phyloP scores from a whole-genome alignment of 2,888 invertebrate species.

The Mythimna pallens region DNA sequence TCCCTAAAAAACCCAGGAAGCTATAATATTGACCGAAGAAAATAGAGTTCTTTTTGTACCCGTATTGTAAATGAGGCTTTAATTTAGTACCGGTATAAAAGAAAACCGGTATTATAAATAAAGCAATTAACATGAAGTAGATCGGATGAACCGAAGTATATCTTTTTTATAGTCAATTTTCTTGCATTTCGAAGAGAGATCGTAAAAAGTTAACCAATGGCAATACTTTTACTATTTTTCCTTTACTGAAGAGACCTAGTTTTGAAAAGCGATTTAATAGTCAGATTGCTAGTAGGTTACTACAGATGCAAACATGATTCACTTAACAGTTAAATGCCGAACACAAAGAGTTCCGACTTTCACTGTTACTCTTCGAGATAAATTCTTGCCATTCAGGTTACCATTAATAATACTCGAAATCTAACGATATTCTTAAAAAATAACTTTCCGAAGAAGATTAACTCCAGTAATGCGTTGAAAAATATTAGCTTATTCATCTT shows the following conservation, averaged over 20 bases:
- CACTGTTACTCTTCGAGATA: constrained; percentile 49
- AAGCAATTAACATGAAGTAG: constrained; percentile 5
- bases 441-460: background rate
- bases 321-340: constrained; percentile 57
- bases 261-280: constrained; percentile 26
- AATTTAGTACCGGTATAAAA: background rate
- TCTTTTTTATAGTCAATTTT: background rate
- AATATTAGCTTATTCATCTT: constrained; percentile 3
- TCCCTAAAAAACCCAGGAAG: background rate
- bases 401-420: constrained; percentile 9
- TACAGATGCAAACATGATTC: constrained; percentile 57
- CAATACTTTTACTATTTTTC: constrained; percentile 1
- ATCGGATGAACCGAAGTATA: constrained; percentile 1
- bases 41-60: no score
- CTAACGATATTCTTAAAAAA: background rate
- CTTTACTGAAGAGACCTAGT: constrained; percentile 2
- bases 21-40: background rate
- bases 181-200: background rate
- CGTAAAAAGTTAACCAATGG: background rate
- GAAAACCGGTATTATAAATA: background rate
- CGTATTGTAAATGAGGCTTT: no score
- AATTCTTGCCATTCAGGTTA: constrained; percentile 14
- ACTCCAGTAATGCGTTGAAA: background rate
- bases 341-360: constrained; percentile 55
- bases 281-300: constrained; percentile 41